Evolutionary conservation across 92 coral and sea anemone genomes (phyloP).

Genomic region (Porites evermanni): DNA sequence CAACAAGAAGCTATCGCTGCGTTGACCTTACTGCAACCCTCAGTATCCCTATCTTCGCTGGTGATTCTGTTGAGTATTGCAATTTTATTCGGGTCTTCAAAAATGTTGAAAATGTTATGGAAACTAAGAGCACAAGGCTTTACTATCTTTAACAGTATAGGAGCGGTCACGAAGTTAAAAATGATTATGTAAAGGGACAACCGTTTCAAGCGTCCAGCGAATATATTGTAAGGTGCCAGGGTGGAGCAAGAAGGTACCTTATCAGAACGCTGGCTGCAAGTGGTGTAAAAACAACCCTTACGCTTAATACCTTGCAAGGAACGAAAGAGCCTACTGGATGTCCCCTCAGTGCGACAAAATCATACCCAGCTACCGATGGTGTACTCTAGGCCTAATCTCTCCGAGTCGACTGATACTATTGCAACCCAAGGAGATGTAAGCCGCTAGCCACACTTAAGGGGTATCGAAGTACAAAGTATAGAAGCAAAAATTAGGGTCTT

Average conservation of each 20-base stretch:
- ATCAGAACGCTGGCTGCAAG: conserved; percentile 31
- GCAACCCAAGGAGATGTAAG: conserved; percentile 46
- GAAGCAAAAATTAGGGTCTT: conserved; percentile 58
- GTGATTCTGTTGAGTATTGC: conserved; percentile 54
- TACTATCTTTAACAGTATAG: conserved; percentile 58
- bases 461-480: conserved; percentile 25
- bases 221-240: conserved; percentile 35
- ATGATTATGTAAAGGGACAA: neutral
- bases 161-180: conserved; percentile 18
- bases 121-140: conserved; percentile 37
- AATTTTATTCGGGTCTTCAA: conserved; percentile 32
- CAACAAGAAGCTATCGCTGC: conserved; percentile 16
- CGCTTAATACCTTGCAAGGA: conserved; percentile 63
- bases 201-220: neutral
- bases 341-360: conserved; percentile 31
- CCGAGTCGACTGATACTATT: neutral
- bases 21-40: conserved; percentile 36
- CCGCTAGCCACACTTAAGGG: conserved; percentile 48
- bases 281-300: conserved; percentile 48
- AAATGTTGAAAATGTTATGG: conserved; percentile 41
- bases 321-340: conserved; percentile 36
- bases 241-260: conserved; percentile 1
- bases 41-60: conserved; percentile 32
- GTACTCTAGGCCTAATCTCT: conserved; percentile 29
- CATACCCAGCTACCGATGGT: conserved; percentile 48